Conservation (phyloP, 2,113 vertebrate genomes). For the Actenoides lindsayi region DNA sequence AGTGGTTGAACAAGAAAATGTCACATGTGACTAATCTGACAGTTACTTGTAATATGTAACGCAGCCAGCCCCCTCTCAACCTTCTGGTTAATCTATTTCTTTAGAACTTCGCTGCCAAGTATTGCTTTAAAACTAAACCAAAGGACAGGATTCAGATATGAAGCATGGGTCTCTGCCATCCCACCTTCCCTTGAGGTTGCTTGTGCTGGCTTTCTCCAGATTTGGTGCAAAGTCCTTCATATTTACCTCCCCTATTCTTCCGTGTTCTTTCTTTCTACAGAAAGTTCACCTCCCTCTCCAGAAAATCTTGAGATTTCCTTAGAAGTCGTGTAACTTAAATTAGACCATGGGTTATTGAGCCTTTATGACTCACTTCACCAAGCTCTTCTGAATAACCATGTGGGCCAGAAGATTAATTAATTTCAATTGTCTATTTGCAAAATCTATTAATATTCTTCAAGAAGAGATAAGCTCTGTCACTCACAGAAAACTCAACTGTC, state of each 20-base stretch:
- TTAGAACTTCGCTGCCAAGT: background rate
- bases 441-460: background rate
- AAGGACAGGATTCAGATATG: background rate
- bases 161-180: background rate
- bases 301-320: background rate
- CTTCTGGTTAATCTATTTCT: background rate
- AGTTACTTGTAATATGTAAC: background rate
- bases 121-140: background rate
- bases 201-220: background rate
- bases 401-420: slow-evolving; percentile 37
- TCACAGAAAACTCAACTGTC: background rate
- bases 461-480: slow-evolving; percentile 17
- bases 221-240: background rate
- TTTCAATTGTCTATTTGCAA: slow-evolving; percentile 42
- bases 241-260: background rate
- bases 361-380: slow-evolving; percentile 15
- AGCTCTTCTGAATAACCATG: background rate
- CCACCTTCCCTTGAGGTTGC: background rate
- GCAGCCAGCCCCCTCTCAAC: background rate
- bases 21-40: background rate
- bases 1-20: background rate
- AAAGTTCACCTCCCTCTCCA: background rate
- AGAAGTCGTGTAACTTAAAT: background rate
- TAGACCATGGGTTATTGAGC: background rate
- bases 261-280: background rate